A percentile compares a stretch with the other conserved stretches of the same genome.
Evolutionary conservation across 2,888 invertebrate species (phyloP).

Genomic region (Strigamia maritima): DNA sequence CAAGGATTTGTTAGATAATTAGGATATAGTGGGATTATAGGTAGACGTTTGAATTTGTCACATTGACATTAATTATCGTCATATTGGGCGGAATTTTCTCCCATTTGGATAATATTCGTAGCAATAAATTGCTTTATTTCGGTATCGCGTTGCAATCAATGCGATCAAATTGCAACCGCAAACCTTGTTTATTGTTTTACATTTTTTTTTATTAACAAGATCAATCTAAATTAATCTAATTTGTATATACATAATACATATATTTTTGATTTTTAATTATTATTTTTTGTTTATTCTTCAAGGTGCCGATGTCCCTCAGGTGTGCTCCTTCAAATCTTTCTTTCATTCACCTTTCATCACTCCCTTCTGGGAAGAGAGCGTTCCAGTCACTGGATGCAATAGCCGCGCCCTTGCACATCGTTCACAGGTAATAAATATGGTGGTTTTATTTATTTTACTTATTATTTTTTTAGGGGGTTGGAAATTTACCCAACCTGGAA

Average conservation of each 20-base stretch:
- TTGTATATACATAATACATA: too few relatives aligned
- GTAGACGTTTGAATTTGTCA: conserved; percentile 30
- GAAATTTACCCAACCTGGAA: too few relatives aligned
- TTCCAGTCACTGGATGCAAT: conserved; percentile 38
- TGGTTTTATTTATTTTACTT: not conserved
- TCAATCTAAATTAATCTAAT: conserved; percentile 6
- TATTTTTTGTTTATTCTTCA: not conserved
- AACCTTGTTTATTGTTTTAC: not conserved
- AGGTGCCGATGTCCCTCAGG: conserved; percentile 19
- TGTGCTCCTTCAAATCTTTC: conserved; percentile 35
- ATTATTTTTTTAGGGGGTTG: not conserved
- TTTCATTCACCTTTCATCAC: conserved; percentile 39
- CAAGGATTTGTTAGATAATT: conserved; percentile 15
- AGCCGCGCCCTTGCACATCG: conserved; percentile 38
- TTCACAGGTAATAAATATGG: conserved; percentile 37
- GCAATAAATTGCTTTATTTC: conserved; percentile 8
- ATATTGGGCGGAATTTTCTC: conserved; percentile 23
- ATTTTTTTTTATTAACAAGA: not conserved
- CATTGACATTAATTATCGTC: conserved; percentile 24
- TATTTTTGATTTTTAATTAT: not conserved
- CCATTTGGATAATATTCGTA: conserved; percentile 18
- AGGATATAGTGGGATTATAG: not conserved
- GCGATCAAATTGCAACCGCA: conserved; percentile 31
- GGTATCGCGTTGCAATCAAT: conserved; percentile 4
- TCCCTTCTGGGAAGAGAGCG: conserved; percentile 41